These are phyloP conservation scores for Cinclus cinclus DNA, from an alignment of 2,113 vertebrate species.

Conservation along the genomic window DNA sequence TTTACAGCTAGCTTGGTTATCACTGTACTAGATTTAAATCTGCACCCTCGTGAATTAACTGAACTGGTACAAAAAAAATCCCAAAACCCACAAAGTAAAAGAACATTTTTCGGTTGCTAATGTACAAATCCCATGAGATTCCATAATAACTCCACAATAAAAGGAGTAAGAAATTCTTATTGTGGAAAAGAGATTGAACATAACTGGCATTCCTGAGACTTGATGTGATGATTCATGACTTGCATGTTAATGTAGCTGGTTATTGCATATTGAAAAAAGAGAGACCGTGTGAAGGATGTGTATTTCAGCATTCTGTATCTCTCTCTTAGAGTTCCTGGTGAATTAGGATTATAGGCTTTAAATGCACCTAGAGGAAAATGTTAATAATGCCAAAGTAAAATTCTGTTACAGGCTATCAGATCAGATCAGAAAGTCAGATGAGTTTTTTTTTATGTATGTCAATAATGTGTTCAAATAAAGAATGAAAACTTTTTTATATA, in stretches of 20 bases:
- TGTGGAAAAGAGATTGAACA: neutral
- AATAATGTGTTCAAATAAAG: neutral
- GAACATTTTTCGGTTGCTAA: neutral
- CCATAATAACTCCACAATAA: neutral
- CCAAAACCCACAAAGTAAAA: neutral
- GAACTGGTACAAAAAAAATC: neutral
- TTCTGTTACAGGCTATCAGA: neutral
- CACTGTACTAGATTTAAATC: neutral
- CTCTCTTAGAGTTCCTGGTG: neutral
- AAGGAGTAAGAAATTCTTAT: neutral
- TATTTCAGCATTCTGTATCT: neutral
- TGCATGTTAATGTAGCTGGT: neutral
- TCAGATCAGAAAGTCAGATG: neutral
- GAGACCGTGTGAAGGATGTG: neutral
- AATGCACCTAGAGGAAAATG: neutral
- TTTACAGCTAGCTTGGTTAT: neutral
- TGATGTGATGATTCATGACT: neutral
- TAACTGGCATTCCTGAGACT: neutral
- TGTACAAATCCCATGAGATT: neutral
- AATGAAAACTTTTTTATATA: neutral
- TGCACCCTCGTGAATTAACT: neutral
- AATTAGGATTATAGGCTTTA: neutral
- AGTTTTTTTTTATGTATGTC: neutral
- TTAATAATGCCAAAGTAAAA: neutral
- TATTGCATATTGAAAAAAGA: neutral